phyloP scores from a whole-genome alignment of 2,113 vertebrate genomes.

The Promerops cafer region DNA sequence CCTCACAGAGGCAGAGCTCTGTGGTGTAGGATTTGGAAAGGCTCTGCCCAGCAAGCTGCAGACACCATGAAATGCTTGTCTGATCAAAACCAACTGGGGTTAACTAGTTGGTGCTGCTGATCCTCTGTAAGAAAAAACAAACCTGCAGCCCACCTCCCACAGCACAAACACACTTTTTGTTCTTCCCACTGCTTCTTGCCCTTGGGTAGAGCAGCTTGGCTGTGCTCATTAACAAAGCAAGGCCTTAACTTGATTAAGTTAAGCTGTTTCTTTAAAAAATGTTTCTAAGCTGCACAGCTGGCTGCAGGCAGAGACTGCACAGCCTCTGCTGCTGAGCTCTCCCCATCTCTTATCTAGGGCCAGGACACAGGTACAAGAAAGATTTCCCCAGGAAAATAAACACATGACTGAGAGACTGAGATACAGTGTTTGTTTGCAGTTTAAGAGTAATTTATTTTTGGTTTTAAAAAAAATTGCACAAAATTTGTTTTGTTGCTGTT shows the following conservation, averaged over 20 bases:
- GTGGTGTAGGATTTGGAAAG: neutral
- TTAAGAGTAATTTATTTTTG: constrained; percentile 1
- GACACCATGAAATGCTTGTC: neutral
- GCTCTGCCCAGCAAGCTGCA: neutral
- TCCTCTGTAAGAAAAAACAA: neutral
- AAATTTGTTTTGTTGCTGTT: neutral
- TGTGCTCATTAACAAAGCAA: neutral
- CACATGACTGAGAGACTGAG: neutral
- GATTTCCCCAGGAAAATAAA: constrained; percentile 20
- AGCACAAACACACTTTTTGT: neutral
- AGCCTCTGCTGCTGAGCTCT: neutral
- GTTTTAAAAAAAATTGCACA: neutral
- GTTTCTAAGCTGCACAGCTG: neutral
- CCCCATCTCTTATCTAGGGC: neutral
- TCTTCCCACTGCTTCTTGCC: neutral
- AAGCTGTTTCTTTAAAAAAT: neutral
- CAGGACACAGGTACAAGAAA: neutral
- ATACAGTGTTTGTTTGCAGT: neutral
- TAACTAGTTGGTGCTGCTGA: neutral
- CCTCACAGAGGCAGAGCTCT: neutral
- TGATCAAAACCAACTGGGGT: neutral
- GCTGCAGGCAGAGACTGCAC: neutral
- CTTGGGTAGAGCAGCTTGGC: neutral
- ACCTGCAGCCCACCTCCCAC: neutral
- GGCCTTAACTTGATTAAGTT: neutral